phyloP scores from a whole-genome alignment of 2,888 invertebrate genomes.

The Octodonta nipae region DNA sequence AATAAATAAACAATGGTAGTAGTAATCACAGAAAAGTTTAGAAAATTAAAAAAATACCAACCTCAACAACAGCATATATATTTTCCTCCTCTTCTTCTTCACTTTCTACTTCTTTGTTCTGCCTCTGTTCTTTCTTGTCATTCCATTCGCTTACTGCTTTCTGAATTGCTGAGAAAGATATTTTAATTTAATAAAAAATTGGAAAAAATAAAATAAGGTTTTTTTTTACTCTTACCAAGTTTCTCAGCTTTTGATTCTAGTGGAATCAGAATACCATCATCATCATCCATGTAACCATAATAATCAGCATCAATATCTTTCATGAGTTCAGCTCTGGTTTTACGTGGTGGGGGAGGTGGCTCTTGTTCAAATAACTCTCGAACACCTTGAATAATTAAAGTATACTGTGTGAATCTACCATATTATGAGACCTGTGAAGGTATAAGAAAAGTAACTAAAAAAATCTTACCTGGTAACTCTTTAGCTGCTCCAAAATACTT shows the following conservation, averaged over 20 bases:
- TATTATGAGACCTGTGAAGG: not conserved
- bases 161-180: slow-evolving; percentile 36
- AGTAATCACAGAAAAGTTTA: too few relatives aligned
- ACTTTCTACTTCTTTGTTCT: slow-evolving; percentile 39
- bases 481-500: slow-evolving; percentile 98
- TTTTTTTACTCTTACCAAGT: slow-evolving; percentile 37
- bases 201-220: too few relatives aligned
- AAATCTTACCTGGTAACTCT: slow-evolving; percentile 83
- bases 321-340: slow-evolving; percentile 93
- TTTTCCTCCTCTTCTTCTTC: slow-evolving; percentile 54
- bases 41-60: slow-evolving; percentile 13
- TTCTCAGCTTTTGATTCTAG: slow-evolving; percentile 72
- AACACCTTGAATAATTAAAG: slow-evolving; percentile 48
- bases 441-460: too few relatives aligned
- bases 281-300: slow-evolving; percentile 97
- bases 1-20: slow-evolving; percentile 11
- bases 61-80: slow-evolving; percentile 51
- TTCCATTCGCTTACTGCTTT: slow-evolving; percentile 62
- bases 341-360: slow-evolving; percentile 76
- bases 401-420: not conserved
- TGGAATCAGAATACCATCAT: slow-evolving; percentile 87
- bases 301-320: slow-evolving; percentile 97
- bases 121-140: slow-evolving; percentile 44
- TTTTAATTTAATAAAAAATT: not conserved
- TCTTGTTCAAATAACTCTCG: slow-evolving; percentile 94